These are phyloP conservation scores for Folsomia candida DNA, from an alignment of 2,888 invertebrate genomes.

Conservation along the genomic window DNA sequence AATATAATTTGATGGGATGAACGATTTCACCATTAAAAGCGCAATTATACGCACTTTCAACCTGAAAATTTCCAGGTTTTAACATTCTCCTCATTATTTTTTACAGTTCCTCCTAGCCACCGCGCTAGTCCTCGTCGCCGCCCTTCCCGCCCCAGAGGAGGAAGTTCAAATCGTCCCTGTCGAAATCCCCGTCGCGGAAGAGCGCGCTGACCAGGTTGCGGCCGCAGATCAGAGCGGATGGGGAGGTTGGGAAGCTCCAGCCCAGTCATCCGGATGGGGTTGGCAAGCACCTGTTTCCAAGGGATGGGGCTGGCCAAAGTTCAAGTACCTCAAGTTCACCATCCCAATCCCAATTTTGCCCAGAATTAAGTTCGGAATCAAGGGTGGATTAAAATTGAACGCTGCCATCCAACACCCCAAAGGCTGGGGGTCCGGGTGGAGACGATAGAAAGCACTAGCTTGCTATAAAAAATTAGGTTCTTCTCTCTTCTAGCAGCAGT, in stretches of 20 bases:
- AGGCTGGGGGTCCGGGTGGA: constrained; percentile 46
- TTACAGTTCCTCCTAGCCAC: constrained; percentile 30
- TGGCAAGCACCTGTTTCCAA: constrained; percentile 25
- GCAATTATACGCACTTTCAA: too few species aligned
- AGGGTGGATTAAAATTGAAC: constrained; percentile 41
- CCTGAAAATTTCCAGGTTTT: too few species aligned
- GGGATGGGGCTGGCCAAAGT: constrained; percentile 43
- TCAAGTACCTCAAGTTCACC: constrained; percentile 46
- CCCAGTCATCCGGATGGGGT: constrained; percentile 24
- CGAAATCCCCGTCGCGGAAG: constrained; percentile 16
- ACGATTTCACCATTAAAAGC: too few species aligned
- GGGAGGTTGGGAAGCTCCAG: constrained; percentile 16
- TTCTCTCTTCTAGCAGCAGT: too few species aligned
- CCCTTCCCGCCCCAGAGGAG: constrained; percentile 36
- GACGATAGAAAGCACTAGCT: too few species aligned
- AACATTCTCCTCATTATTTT: too few species aligned
- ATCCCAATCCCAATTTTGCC: constrained; percentile 50
- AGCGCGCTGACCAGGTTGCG: constrained; percentile 19
- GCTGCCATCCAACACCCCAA: constrained; percentile 40
- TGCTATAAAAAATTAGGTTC: too few species aligned
- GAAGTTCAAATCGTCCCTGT: constrained; percentile 33
- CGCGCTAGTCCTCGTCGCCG: constrained; percentile 27
- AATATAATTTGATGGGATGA: too few species aligned
- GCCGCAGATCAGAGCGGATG: constrained; percentile 8
- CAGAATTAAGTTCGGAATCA: constrained; percentile 42